phyloP scores from a whole-genome alignment of 2,888 invertebrate genomes.

The Tineola bisselliella region DNA sequence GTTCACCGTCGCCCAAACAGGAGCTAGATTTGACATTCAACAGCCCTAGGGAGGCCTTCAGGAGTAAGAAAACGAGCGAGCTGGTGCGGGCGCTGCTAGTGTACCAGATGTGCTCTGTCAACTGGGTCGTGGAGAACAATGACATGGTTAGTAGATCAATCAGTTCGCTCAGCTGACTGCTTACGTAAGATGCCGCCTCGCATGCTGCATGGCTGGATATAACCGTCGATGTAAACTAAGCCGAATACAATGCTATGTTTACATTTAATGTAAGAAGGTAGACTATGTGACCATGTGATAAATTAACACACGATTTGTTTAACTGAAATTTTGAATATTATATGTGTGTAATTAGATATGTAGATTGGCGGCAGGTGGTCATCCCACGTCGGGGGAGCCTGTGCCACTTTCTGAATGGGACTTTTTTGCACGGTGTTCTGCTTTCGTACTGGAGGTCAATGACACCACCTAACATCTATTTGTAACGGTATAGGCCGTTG shows the following conservation, averaged over 20 bases:
- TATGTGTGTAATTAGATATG: not conserved
- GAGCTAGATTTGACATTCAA: conserved; percentile 86
- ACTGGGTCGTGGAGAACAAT: conserved; percentile 90
- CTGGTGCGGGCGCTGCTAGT: conserved; percentile 90
- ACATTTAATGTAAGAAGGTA: not conserved
- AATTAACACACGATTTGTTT: not conserved
- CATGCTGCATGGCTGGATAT: not conserved
- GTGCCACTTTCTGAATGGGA: conserved; percentile 8
- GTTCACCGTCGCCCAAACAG: conserved; percentile 52
- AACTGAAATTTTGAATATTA: not conserved
- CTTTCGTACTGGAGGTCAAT: conserved; percentile 12
- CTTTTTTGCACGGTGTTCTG: conserved; percentile 5
- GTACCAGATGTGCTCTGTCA: conserved; percentile 89
- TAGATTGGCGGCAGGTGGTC: not conserved
- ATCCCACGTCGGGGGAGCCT: not conserved
- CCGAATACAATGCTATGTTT: conserved; percentile 12
- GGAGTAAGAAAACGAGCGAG: conserved; percentile 94
- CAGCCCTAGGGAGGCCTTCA: conserved; percentile 91
- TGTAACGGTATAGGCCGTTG: not conserved
- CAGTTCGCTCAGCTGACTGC: conserved; percentile 26
- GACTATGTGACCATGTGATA: not conserved
- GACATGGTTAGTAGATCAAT: conserved; percentile 78
- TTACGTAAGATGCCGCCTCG: conserved; percentile 38
- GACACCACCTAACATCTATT: not conserved
- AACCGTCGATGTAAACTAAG: not conserved